Percentiles rank a stretch among this genome's conserved stretches.
phyloP scores from a whole-genome alignment of 2,797 vertebrate species.

The Vipera latastei region DNA sequence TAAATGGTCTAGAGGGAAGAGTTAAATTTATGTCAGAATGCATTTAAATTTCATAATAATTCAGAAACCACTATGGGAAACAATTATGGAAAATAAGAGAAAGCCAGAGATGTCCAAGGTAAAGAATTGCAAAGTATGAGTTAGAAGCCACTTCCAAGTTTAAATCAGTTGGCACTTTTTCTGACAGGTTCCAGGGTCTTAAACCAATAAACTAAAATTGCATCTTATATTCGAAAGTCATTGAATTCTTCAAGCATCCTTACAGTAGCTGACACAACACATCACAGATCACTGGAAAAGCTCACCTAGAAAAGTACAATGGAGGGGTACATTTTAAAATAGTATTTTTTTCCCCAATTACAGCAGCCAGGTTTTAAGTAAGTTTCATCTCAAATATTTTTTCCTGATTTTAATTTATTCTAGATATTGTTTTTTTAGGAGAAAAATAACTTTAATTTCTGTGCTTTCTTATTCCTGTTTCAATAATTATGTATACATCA shows the following conservation, averaged over 20 bases:
- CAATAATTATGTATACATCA: conserved; percentile 4
- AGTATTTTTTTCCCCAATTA: not conserved
- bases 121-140: not conserved
- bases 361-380: not conserved
- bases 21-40: not conserved
- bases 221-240: not conserved
- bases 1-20: not conserved
- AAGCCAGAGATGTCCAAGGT: not conserved
- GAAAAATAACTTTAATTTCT: not conserved
- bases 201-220: not conserved
- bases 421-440: not conserved
- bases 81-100: not conserved
- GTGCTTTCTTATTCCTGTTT: not conserved
- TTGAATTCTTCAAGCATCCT: not conserved
- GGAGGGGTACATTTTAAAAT: not conserved
- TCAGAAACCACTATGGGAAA: not conserved
- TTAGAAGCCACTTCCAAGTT: not conserved
- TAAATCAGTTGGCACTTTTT: not conserved
- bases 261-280: not conserved
- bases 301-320: not conserved
- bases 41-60: not conserved
- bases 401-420: not conserved
- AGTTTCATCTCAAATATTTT: not conserved
- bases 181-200: not conserved
- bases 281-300: not conserved